phyloP scores from a whole-genome alignment of 1,140 invertebrate species.

The Euborellia annulipes region DNA sequence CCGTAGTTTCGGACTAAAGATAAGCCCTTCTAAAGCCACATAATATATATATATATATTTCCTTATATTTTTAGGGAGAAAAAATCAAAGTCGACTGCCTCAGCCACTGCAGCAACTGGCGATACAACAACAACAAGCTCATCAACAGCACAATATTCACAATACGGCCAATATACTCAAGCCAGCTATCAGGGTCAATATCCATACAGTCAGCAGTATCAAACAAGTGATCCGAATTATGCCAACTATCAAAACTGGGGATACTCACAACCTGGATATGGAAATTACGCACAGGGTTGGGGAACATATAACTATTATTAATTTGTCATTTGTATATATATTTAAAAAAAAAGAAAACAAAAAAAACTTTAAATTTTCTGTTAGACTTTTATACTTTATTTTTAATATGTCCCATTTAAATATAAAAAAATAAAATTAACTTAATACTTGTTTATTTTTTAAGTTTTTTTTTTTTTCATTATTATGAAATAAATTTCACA shows the following conservation, averaged over 20 bases:
- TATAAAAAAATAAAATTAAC: too few relatives aligned
- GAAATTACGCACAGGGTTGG: slow-evolving; percentile 47
- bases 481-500: too few relatives aligned
- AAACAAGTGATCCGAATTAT: slow-evolving; percentile 35
- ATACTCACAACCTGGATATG: slow-evolving; percentile 42
- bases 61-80: neutral
- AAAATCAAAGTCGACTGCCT: neutral
- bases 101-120: slow-evolving; percentile 7
- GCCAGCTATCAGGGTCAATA: slow-evolving; percentile 25
- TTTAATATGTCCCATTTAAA: too few relatives aligned
- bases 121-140: slow-evolving; percentile 25
- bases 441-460: too few relatives aligned
- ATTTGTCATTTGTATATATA: slow-evolving; percentile 4
- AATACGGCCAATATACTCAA: slow-evolving; percentile 21
- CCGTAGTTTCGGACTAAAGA: too few relatives aligned
- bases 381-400: too few relatives aligned
- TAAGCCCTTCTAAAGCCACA: too few relatives aligned
- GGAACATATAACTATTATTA: slow-evolving; percentile 38
- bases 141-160: slow-evolving; percentile 31
- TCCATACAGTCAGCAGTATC: slow-evolving; percentile 38
- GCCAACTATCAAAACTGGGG: slow-evolving; percentile 49
- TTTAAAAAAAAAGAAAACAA: too few relatives aligned
- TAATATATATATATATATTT: too few relatives aligned
- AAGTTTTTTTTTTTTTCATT: too few relatives aligned
- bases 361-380: too few relatives aligned